These are phyloP conservation scores for Vulpes ferrilata DNA, from an alignment of 2,113 vertebrate species.

Conservation along the genomic window DNA sequence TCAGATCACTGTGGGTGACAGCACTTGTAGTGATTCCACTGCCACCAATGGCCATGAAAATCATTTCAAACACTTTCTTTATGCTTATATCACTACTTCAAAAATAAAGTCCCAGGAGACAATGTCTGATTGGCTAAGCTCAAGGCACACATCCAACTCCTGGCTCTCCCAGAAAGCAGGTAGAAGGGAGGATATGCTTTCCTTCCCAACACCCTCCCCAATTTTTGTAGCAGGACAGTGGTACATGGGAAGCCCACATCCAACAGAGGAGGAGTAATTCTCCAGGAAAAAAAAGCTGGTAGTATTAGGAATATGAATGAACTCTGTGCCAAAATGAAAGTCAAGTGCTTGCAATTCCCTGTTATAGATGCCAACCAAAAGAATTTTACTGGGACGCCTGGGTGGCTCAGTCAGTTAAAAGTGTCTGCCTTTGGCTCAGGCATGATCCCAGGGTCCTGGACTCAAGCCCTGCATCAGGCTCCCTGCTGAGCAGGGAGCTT, in stretches of 20 bases:
- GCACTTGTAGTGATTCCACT: background rate
- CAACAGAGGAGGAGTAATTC: background rate
- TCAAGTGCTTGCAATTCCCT: background rate
- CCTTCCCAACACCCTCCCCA: rapidly evolving
- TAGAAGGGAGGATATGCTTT: background rate
- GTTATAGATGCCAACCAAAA: background rate
- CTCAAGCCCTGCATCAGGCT: too few relatives aligned
- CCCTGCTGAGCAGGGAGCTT: too few relatives aligned
- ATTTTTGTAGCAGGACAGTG: background rate
- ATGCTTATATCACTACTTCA: background rate
- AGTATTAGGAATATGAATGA: background rate
- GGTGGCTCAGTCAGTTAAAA: too few relatives aligned
- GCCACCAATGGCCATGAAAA: background rate
- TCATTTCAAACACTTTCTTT: background rate
- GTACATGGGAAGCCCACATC: background rate
- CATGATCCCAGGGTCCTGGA: too few relatives aligned
- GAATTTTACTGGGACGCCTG: background rate
- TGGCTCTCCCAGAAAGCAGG: background rate
- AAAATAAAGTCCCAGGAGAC: background rate
- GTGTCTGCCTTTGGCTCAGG: too few relatives aligned
- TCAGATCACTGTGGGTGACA: background rate
- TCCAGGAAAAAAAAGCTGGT: background rate
- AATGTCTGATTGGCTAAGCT: background rate
- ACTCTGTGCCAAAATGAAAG: background rate
- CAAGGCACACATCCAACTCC: background rate